Conservation (phyloP, 2,113 vertebrate genomes). For the Chamaetylas fuelleborni region DNA sequence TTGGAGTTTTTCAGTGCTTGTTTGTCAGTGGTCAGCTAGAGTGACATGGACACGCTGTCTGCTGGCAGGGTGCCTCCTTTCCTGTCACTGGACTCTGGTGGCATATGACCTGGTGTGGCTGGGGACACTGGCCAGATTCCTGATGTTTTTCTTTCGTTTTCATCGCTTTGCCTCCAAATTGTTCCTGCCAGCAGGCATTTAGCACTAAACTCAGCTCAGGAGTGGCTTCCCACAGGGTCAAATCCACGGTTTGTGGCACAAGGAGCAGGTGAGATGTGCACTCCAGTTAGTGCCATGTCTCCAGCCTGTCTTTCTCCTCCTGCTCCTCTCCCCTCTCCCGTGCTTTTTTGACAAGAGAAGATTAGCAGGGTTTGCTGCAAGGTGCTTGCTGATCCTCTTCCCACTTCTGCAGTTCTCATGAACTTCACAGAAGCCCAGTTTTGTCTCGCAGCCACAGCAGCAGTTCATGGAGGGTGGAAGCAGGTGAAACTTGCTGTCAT, state of each 20-base stretch:
- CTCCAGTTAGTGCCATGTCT: neutral
- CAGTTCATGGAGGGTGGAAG: neutral
- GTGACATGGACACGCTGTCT: neutral
- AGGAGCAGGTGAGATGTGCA: neutral
- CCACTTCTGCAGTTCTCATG: neutral
- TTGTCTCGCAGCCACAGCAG: neutral
- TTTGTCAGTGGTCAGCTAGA: neutral
- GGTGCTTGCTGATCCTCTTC: neutral
- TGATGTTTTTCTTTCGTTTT: neutral
- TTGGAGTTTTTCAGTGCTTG: neutral
- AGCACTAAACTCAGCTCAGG: neutral
- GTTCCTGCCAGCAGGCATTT: neutral
- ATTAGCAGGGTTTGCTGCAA: neutral
- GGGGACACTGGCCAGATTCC: neutral
- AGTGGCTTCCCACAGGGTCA: rapidly evolving
- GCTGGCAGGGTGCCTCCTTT: neutral
- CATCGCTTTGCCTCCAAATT: neutral
- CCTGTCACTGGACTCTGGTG: neutral
- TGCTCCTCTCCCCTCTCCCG: neutral
- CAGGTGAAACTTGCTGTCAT: neutral
- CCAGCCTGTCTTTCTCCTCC: neutral
- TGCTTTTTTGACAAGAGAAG: neutral
- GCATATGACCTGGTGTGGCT: neutral
- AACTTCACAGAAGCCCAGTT: neutral
- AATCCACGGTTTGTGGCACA: neutral